Evolutionary conservation across 2,113 vertebrate species (phyloP), one percentile per base, ranked within the genome.

Genomic region (Charadrius vociferus): DNA sequence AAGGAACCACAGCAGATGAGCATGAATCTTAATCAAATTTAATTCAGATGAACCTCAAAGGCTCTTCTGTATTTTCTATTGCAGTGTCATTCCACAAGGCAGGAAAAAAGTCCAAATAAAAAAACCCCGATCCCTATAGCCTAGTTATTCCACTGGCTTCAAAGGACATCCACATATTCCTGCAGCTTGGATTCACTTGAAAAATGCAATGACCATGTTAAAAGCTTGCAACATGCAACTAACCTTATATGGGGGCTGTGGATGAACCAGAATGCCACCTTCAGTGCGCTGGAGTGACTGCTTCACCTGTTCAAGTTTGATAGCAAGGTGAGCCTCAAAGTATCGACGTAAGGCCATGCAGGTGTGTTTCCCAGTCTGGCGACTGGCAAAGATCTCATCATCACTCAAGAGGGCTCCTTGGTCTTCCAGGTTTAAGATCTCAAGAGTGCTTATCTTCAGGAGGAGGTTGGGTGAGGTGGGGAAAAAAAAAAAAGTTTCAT

Each of bases 261-360:
- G 99, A 70, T 99, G 99, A 84, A 99, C 99, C 50, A 98, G 98
- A 92, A 99, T 99, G 22, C 99, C 99, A 8, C 99, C 99, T 78
- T 99, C 99, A 3, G 99, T 99, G 71, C 99, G 99, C 97, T 99
- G 99, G 84, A 99, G 98, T 1, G 99, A 99, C 91, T 99, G 99
- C 95, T 99, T 99, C 95, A 99, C 99, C 98, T 99, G 99, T 86
- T 99, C 99, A 90, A 99, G 99, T 96, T 99, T 99, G 97, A 99
- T 99, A 84, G 99, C 99, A 93, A 99, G 98, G 84, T 99, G 99
- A 81, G 99, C 99, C 97, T 99, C 99, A 90, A 99, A 99, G 98
- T 99, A 99, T 36, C 99, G 98, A 43, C 99, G 99, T 88, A 99
- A 98, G 39, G 99, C 99, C 99, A 99, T 99, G 98, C 99, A 99